Evolutionary conservation across 2,113 vertebrate species (phyloP), one percentile per base, ranked within the genome.

Genomic region (Muscicapa adusta): DNA sequence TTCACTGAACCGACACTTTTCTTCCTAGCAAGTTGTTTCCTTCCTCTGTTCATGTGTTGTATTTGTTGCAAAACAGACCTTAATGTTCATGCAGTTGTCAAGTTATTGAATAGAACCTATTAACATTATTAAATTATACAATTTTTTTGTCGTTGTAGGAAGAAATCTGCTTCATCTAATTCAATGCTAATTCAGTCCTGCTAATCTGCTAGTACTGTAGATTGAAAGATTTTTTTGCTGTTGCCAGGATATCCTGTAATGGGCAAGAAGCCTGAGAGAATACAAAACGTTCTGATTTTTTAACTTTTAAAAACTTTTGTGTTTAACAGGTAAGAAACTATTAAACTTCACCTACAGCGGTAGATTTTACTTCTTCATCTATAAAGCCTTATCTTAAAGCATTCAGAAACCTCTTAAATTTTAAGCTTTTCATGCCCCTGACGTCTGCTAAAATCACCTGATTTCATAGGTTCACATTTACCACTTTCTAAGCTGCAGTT

Each of bases 251-350:
- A 97, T 97, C 98, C 98, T 99, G 98, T 99, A 99, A 99, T 99
- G 99, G 99, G 98, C 98, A 98, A 98, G 98, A 98, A 98, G 98
- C 98, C 98, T 97, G 97, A 97, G 97, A 98, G 96, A 98, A 97
- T 98, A 98, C 97, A 98, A 97, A 97, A 97, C 94, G 74, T 98
- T 96, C 98, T 97, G 95, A 75, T 95, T 96, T 98, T 97, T 98
- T 98, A 98, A 97, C 93, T 98, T 98, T 97, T 98, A 98, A 98
- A 98, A 97, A 95, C 78, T 95, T 98, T 98, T 98, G 98, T 91
- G 96, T 96, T 98, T 96, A 96, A 98, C 98, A 98, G 99, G 98
- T 99, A 98, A 98, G 98, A 96, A 95, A 96, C 58, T 74, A 92
- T 88, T 89, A 83, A 71, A 79, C 73, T 89, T 93, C 42, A 77